A percentile compares a stretch with the other conserved stretches of the same genome.
Conservation (phyloP, 2,888 invertebrate genomes). For the Orchesellides sinensis region DNA sequence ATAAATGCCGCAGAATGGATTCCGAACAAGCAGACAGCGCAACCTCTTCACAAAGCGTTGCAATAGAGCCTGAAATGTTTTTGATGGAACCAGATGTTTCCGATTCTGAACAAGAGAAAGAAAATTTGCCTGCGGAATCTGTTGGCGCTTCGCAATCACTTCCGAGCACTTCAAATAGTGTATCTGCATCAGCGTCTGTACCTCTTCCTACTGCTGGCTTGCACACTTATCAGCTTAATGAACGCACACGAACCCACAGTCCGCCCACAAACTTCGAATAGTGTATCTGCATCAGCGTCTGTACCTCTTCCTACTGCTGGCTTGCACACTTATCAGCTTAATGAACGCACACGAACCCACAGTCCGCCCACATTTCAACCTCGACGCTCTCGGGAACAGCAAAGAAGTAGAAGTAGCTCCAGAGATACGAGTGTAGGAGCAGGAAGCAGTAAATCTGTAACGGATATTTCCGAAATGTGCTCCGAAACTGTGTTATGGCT, state of each 20-base stretch:
- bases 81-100: slow-evolving; percentile 87
- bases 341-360: slow-evolving; percentile 27
- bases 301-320: not conserved
- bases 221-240: not conserved
- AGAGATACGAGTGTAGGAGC: slow-evolving; percentile 52
- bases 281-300: not conserved
- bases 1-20: slow-evolving; percentile 41
- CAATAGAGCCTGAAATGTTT: slow-evolving; percentile 79
- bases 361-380: slow-evolving; percentile 51
- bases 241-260: slow-evolving; percentile 37
- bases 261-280: slow-evolving; percentile 35
- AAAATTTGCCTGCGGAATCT: slow-evolving; percentile 74
- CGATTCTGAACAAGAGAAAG: slow-evolving; percentile 82
- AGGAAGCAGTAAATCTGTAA: slow-evolving; percentile 61
- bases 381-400: slow-evolving; percentile 28
- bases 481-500: slow-evolving; percentile 94
- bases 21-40: slow-evolving; percentile 31
- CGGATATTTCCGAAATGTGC: slow-evolving; percentile 85
- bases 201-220: not conserved
- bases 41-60: slow-evolving; percentile 6
- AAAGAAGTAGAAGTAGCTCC: slow-evolving; percentile 57
- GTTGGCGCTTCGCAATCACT: slow-evolving; percentile 75
- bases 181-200: not conserved
- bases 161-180: too few relatives aligned
- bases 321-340: not conserved